Evolutionary conservation across 2,113 vertebrate species (phyloP).

Genomic region (Saccopteryx leptura): DNA sequence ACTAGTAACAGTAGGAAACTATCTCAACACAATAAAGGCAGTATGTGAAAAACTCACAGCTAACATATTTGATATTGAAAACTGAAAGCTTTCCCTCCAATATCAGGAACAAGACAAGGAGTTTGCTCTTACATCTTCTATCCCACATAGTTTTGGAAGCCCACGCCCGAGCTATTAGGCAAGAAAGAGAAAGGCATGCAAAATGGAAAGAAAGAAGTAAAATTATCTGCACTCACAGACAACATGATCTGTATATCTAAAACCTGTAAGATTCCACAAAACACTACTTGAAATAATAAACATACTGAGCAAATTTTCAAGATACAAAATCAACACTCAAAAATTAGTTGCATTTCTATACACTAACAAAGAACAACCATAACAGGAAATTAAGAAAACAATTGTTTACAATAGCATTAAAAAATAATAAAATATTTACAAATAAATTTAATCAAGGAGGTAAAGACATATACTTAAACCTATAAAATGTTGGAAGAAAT

Average conservation of each 20-base stretch:
- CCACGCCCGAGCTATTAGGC: not conserved
- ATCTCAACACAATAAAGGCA: not conserved
- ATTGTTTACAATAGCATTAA: not conserved
- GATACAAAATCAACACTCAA: not conserved
- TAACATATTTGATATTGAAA: not conserved
- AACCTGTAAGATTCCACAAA: not conserved
- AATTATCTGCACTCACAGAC: not conserved
- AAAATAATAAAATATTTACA: not conserved
- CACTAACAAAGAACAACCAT: not conserved
- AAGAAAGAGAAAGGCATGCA: not conserved
- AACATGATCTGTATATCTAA: not conserved
- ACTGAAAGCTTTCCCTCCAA: not conserved
- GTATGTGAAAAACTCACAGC: conserved; percentile 1
- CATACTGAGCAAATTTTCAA: not conserved
- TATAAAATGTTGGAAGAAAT: not conserved
- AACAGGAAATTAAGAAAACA: not conserved
- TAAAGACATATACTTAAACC: not conserved
- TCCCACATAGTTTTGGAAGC: not conserved
- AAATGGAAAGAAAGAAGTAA: not conserved
- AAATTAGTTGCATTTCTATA: not conserved
- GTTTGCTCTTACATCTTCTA: not conserved
- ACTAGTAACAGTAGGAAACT: not conserved
- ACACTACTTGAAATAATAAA: not conserved
- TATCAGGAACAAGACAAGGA: not conserved
- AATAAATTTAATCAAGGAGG: conserved; percentile 5